A percentile compares a stretch with the other conserved stretches of the same genome.
Evolutionary conservation across 2,888 invertebrate species (phyloP).

Genomic region (Hemaris fuciformis): DNA sequence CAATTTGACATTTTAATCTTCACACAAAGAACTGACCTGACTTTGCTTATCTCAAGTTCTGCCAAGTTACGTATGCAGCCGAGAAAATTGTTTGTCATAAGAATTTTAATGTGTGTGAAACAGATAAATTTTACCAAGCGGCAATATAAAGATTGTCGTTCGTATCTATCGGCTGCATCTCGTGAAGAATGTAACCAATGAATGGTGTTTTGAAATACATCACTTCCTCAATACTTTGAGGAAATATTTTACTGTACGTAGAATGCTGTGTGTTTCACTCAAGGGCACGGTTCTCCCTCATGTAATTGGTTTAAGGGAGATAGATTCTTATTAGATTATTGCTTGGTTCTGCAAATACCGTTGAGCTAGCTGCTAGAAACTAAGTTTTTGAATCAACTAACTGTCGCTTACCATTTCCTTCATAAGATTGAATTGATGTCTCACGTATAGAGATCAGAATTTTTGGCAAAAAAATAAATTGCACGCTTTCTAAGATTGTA

Average conservation of each 20-base stretch:
- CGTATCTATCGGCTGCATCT: conserved; percentile 10
- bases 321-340: not conserved
- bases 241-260: not conserved
- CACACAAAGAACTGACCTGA: conserved; percentile 70
- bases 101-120: not conserved
- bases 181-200: conserved; percentile 6
- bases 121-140: conserved; percentile 9
- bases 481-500: no score
- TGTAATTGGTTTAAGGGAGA: not conserved
- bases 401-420: no score
- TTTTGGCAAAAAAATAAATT: no score
- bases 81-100: conserved; percentile 14
- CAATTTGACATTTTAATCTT: conserved; percentile 67
- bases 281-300: not conserved
- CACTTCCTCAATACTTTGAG: not conserved
- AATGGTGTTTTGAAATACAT: not conserved
- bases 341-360: no score
- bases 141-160: conserved; percentile 4
- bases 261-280: not conserved
- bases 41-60: conserved; percentile 57
- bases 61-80: conserved; percentile 36
- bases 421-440: no score
- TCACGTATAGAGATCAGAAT: no score
- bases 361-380: no score
- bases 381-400: no score